Conservation (phyloP, 2,888 invertebrate species). For the Cephus runcator region DNA sequence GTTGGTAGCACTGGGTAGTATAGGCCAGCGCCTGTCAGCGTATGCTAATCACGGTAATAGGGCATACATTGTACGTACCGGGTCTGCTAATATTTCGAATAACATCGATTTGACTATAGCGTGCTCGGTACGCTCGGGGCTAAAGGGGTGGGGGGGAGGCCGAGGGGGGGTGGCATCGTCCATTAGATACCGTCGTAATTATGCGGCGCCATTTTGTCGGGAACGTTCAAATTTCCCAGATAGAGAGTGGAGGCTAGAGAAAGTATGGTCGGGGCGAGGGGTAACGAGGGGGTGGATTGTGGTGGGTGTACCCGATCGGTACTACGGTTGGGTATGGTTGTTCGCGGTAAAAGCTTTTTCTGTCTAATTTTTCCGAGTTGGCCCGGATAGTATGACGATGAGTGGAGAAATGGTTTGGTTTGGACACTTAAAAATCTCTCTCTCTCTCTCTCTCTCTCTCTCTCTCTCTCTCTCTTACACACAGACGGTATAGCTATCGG, state of each 20-base stretch:
- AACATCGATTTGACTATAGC: conserved; percentile 49
- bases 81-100: conserved; percentile 57
- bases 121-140: conserved; percentile 22
- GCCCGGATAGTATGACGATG: neutral
- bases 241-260: neutral
- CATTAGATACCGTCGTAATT: conserved; percentile 49
- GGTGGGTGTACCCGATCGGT: neutral
- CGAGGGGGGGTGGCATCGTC: conserved; percentile 40
- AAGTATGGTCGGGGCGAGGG: neutral
- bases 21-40: conserved; percentile 53
- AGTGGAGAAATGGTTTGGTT: neutral
- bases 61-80: conserved; percentile 50
- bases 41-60: conserved; percentile 64
- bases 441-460: neutral
- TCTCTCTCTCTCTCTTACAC: neutral
- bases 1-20: conserved; percentile 33
- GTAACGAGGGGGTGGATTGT: neutral
- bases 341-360: neutral
- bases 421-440: conserved; percentile 6
- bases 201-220: conserved; percentile 24
- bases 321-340: neutral
- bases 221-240: neutral
- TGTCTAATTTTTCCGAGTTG: neutral
- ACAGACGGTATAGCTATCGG: neutral
- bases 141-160: conserved; percentile 30